Percentiles rank a stretch among this genome's conserved stretches.
Conservation (phyloP, 2,113 vertebrate genomes). For the Narcine bancroftii region DNA sequence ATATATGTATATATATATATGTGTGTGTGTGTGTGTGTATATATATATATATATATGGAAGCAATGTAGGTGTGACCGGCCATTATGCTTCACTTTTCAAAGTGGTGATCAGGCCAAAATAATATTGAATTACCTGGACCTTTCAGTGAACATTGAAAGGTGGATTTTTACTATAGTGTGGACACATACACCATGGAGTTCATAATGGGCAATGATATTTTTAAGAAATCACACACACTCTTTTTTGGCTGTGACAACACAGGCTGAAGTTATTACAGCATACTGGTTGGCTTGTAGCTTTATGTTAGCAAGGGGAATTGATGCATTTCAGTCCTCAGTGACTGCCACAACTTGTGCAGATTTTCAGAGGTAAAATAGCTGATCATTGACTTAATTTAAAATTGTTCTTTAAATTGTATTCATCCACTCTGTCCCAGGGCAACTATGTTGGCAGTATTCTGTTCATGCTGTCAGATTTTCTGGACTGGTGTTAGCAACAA, state of each 20-base stretch:
- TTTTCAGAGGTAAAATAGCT: background rate
- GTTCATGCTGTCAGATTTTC: background rate
- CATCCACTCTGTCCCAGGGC: background rate
- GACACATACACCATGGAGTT: no score
- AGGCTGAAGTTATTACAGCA: background rate
- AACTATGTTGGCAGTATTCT: background rate
- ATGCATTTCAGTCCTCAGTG: background rate
- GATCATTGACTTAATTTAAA: background rate
- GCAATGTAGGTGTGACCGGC: background rate
- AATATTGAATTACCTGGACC: background rate
- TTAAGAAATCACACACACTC: background rate
- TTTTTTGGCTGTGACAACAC: background rate
- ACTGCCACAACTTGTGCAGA: constrained; percentile 1
- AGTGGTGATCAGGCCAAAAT: background rate
- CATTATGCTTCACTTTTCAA: background rate
- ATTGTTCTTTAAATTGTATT: background rate
- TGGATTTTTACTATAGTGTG: no score
- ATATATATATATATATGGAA: no score
- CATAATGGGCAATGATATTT: background rate
- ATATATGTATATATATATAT: no score
- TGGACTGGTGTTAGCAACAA: background rate
- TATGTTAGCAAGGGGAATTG: constrained; percentile 18
- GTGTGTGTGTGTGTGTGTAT: no score
- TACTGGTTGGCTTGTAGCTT: constrained; percentile 4
- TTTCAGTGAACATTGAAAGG: no score